A percentile compares a stretch with the other conserved stretches of the same genome.
Evolutionary conservation across 2,888 invertebrate species (phyloP).

Genomic region (Apodemia duryi): DNA sequence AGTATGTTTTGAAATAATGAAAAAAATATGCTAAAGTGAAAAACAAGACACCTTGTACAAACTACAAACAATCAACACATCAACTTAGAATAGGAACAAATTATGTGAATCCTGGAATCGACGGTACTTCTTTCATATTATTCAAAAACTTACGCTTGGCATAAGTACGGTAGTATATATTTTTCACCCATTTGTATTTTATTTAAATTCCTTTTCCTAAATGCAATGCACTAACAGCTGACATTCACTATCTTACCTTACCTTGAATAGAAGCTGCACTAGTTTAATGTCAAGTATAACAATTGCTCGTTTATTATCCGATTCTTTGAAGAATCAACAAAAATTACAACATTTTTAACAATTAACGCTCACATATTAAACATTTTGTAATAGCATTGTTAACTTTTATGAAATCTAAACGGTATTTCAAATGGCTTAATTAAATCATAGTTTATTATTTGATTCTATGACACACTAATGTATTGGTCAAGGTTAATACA

Average conservation of each 20-base stretch:
- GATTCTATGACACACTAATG: neutral
- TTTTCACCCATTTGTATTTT: too few relatives aligned
- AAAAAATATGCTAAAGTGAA: too few relatives aligned
- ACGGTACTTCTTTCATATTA: too few relatives aligned
- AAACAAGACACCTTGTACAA: too few relatives aligned
- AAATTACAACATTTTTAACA: conserved; percentile 1
- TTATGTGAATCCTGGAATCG: too few relatives aligned
- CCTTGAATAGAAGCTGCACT: neutral
- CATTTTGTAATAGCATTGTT: conserved; percentile 1
- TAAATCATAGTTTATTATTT: neutral
- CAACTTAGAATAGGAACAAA: too few relatives aligned
- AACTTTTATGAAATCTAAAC: neutral
- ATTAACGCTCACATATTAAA: neutral
- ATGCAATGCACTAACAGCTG: neutral
- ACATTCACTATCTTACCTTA: neutral
- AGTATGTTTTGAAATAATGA: too few relatives aligned
- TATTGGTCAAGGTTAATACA: too few relatives aligned
- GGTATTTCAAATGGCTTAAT: neutral
- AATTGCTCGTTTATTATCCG: neutral
- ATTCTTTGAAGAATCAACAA: neutral
- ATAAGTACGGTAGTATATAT: too few relatives aligned
- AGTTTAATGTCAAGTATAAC: neutral
- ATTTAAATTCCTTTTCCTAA: neutral
- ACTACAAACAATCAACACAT: too few relatives aligned
- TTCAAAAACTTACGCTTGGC: too few relatives aligned